Percentiles rank a stretch among this genome's conserved stretches.
Evolutionary conservation across 1,140 invertebrate genomes (phyloP).

Genomic region (Hermatobates lingyangjiaoensis): DNA sequence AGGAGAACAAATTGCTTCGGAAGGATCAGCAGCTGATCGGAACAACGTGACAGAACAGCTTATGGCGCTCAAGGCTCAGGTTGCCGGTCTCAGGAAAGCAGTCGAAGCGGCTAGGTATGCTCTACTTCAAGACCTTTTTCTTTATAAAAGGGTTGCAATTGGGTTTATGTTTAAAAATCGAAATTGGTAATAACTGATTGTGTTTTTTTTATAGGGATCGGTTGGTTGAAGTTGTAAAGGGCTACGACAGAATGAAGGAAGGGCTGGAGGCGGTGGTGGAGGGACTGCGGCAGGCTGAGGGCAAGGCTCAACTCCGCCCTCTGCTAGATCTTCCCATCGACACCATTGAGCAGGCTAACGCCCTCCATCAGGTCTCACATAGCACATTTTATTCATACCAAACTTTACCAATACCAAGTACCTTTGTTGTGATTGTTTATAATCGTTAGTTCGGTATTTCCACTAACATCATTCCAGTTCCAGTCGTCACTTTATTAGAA

Average conservation of each 20-base stretch:
- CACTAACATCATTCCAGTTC: no score
- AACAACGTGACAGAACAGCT: slow-evolving; percentile 74
- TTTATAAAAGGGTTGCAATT: no score
- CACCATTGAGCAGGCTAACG: no score
- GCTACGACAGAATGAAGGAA: slow-evolving; percentile 58
- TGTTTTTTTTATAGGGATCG: no score
- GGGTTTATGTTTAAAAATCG: no score
- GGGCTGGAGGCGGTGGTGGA: slow-evolving; percentile 65
- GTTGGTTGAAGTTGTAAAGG: slow-evolving; percentile 69
- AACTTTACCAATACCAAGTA: slow-evolving; percentile 14
- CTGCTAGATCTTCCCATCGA: slow-evolving; percentile 54
- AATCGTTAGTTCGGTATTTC: no score
- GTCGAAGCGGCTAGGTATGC: slow-evolving; percentile 71
- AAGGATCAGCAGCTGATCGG: slow-evolving; percentile 65
- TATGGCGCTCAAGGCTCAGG: slow-evolving; percentile 65
- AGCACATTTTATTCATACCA: slow-evolving; percentile 60
- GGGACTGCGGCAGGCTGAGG: slow-evolving; percentile 70
- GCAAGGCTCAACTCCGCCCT: slow-evolving; percentile 58
- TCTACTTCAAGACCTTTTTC: no score
- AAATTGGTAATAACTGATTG: no score
- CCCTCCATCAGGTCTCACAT: no score
- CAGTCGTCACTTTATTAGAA: no score
- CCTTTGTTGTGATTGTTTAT: no score
- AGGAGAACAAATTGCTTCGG: slow-evolving; percentile 73
- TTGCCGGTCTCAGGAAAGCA: slow-evolving; percentile 37